A percentile compares a stretch with the other conserved stretches of the same genome.
phyloP scores from a whole-genome alignment of 2,797 vertebrate genomes.

The Tolypeutes matacus region DNA sequence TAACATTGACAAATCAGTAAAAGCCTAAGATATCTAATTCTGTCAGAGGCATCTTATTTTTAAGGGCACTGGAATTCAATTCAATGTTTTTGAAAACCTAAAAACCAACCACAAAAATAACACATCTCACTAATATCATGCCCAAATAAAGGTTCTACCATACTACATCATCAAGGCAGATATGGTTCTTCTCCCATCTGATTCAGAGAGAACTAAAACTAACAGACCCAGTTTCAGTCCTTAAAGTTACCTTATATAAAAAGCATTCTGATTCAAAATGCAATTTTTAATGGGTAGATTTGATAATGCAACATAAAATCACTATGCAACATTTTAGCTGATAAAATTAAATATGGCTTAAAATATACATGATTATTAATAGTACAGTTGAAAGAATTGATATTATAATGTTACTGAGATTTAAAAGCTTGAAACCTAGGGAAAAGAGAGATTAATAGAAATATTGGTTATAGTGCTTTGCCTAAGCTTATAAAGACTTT shows the following conservation, averaged over 20 bases:
- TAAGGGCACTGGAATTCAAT: background rate
- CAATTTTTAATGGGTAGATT: background rate
- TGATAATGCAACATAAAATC: constrained; percentile 27
- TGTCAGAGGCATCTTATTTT: background rate
- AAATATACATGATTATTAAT: background rate
- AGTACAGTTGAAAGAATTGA: background rate
- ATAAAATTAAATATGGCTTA: background rate
- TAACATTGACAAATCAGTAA: background rate
- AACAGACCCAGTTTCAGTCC: background rate
- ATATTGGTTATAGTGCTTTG: background rate
- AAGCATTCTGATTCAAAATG: background rate
- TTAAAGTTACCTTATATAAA: background rate
- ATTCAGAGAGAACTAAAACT: background rate
- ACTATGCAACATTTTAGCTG: background rate
- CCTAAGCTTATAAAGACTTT: background rate
- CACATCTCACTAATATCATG: background rate
- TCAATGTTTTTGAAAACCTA: constrained; percentile 2
- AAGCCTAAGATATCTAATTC: background rate
- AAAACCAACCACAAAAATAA: constrained; percentile 4
- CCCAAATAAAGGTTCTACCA: background rate
- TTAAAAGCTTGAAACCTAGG: background rate
- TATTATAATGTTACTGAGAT: background rate
- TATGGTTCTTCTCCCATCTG: background rate
- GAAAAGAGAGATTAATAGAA: background rate
- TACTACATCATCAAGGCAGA: background rate